Percentiles rank a stretch among this genome's conserved stretches.
phyloP scores from a whole-genome alignment of 2,113 vertebrate genomes.

The Proterorhinus semilunaris region DNA sequence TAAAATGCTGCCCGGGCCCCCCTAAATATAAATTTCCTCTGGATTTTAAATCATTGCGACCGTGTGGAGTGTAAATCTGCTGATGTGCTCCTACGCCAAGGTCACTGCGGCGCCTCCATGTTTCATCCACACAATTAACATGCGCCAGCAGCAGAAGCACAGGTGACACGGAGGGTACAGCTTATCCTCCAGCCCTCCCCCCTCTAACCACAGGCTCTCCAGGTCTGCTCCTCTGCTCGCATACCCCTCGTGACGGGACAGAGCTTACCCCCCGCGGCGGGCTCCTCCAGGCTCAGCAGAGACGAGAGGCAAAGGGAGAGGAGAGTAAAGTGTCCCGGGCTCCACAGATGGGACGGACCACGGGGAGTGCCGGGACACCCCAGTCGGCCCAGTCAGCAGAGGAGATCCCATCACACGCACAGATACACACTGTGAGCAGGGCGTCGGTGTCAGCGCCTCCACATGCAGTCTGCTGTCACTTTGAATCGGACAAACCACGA shows the following conservation, averaged over 20 bases:
- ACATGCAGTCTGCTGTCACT: too few species aligned
- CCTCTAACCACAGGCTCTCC: background rate
- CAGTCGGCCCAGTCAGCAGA: background rate
- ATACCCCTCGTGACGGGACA: slow-evolving; percentile 23
- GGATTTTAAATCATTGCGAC: background rate
- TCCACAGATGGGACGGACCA: slow-evolving; percentile 37
- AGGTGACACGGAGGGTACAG: background rate
- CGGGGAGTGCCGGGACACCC: slow-evolving; percentile 9
- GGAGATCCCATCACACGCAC: slow-evolving; percentile 18
- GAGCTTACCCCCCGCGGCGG: slow-evolving; percentile 34
- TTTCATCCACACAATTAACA: slow-evolving; percentile 5
- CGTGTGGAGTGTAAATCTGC: background rate
- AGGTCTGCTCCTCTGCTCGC: slow-evolving; percentile 7
- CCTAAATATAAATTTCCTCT: too few species aligned
- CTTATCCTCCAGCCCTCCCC: background rate
- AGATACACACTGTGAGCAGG: too few species aligned
- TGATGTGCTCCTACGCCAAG: background rate
- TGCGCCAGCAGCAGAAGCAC: background rate
- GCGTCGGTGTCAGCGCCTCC: too few species aligned
- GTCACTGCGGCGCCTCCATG: background rate
- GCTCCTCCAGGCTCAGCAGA: slow-evolving; percentile 39
- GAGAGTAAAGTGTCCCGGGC: background rate
- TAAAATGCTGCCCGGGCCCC: too few species aligned
- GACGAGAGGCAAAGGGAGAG: background rate
- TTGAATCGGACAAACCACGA: too few species aligned